These are phyloP conservation scores for Acanthaster planci DNA, from an alignment of 35 echinoderm and acorn worm genomes.

Conservation along the genomic window DNA sequence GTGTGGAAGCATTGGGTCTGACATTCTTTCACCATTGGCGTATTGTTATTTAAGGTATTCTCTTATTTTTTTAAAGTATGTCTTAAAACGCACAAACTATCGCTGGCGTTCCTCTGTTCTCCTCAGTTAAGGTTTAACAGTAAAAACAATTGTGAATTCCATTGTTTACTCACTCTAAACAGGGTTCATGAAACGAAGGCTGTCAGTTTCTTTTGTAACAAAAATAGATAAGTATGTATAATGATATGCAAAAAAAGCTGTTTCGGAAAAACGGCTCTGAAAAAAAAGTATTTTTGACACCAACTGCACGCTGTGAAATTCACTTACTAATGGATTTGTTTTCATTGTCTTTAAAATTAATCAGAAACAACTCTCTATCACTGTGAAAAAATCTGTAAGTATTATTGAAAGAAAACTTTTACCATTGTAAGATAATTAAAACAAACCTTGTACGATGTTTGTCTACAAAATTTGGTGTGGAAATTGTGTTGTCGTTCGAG, in stretches of 20 bases:
- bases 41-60: no score
- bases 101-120: no score
- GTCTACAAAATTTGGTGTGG: background rate
- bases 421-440: constrained; percentile 31
- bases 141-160: no score
- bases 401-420: constrained; percentile 35
- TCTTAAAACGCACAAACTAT: no score
- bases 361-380: constrained; percentile 32
- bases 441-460: constrained; percentile 27
- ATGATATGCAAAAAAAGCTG: no score
- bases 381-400: constrained; percentile 17
- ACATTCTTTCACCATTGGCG: no score
- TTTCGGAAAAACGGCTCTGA: background rate
- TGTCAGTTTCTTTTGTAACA: no score
- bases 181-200: background rate
- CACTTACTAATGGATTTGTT: constrained; percentile 9
- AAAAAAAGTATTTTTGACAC: background rate
- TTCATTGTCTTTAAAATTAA: constrained; percentile 27
- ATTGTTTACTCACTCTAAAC: background rate
- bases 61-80: no score
- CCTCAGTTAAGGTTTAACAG: no score
- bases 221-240: no score
- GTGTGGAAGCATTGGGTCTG: no score
- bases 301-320: constrained; percentile 17
- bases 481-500: no score